A percentile compares a stretch with the other conserved stretches of the same genome.
Conservation (phyloP, 1,140 invertebrate genomes). For the Anagrus nilaparvatae region DNA sequence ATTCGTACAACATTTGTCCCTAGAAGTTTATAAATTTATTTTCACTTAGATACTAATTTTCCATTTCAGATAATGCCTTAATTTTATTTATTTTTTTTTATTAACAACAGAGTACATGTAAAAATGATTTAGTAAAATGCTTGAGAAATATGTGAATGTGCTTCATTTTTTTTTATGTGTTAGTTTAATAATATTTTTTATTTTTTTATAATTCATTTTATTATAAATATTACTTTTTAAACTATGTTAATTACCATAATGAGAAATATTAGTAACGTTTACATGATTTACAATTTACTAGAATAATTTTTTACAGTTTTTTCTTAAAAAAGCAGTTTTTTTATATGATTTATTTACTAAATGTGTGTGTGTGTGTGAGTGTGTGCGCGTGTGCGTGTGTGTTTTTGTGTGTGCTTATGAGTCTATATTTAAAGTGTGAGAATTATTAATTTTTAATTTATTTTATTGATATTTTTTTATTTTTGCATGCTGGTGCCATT, state of each 20-base stretch:
- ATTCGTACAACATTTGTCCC: conserved; percentile 33
- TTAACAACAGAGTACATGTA: conserved; percentile 37
- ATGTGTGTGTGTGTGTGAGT: too few species aligned
- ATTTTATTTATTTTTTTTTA: conserved; percentile 26
- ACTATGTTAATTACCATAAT: conserved; percentile 31
- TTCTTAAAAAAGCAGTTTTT: neutral
- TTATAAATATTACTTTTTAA: conserved; percentile 18
- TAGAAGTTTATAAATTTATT: conserved; percentile 35
- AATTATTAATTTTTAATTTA: too few species aligned
- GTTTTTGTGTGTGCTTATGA: too few species aligned
- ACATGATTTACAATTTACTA: conserved; percentile 36
- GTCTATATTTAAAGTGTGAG: too few species aligned
- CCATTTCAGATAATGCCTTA: conserved; percentile 40
- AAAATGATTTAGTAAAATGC: conserved; percentile 34
- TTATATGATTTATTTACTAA: too few species aligned
- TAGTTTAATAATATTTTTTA: conserved; percentile 23
- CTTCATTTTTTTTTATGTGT: conserved; percentile 31
- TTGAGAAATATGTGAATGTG: conserved; percentile 35
- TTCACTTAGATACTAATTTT: conserved; percentile 31
- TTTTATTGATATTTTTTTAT: too few species aligned
- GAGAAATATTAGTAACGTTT: conserved; percentile 32
- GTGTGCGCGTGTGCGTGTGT: too few species aligned
- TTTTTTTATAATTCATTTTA: conserved; percentile 12
- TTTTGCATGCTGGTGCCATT: too few species aligned
- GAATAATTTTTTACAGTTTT: conserved; percentile 12